A percentile compares a stretch with the other conserved stretches of the same genome.
These are phyloP conservation scores for Apis laboriosa DNA, from an alignment of 1,140 invertebrate species.

Conservation along the genomic window DNA sequence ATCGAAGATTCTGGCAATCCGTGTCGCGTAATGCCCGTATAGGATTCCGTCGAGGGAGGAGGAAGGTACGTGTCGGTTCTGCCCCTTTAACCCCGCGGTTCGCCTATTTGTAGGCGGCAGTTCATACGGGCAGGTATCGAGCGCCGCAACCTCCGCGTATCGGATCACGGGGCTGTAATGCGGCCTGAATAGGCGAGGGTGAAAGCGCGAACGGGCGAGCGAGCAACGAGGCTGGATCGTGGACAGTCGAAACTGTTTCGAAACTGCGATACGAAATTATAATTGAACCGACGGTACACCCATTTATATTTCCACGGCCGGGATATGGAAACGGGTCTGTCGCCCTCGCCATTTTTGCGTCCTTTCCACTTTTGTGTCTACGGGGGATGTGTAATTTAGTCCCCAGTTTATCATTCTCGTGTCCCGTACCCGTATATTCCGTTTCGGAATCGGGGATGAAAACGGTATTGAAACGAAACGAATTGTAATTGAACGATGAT, in stretches of 20 bases:
- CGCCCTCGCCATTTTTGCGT: neutral
- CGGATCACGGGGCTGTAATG: neutral
- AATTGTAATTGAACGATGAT: no score
- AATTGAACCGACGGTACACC: neutral
- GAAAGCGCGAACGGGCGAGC: neutral
- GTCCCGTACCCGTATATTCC: no score
- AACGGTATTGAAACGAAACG: no score
- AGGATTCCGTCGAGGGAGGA: neutral
- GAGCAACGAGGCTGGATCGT: neutral
- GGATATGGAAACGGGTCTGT: neutral
- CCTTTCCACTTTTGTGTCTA: no score
- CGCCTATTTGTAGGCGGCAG: conserved; percentile 28
- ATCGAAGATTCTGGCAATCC: conserved; percentile 18
- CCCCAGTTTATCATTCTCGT: no score
- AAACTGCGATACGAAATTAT: neutral
- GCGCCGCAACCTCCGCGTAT: neutral
- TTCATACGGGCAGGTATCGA: conserved; percentile 24
- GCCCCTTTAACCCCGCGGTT: conserved; percentile 32
- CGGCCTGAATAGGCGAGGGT: neutral
- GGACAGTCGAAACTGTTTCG: neutral
- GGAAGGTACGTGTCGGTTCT: conserved; percentile 12
- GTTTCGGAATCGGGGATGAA: no score
- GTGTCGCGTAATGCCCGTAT: conserved; percentile 38
- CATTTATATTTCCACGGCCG: neutral
- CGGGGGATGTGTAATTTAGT: no score